Percentiles rank a stretch among this genome's conserved stretches.
Evolutionary conservation across 2,888 invertebrate genomes (phyloP).

Genomic region (Rhorus exstirpatorius): DNA sequence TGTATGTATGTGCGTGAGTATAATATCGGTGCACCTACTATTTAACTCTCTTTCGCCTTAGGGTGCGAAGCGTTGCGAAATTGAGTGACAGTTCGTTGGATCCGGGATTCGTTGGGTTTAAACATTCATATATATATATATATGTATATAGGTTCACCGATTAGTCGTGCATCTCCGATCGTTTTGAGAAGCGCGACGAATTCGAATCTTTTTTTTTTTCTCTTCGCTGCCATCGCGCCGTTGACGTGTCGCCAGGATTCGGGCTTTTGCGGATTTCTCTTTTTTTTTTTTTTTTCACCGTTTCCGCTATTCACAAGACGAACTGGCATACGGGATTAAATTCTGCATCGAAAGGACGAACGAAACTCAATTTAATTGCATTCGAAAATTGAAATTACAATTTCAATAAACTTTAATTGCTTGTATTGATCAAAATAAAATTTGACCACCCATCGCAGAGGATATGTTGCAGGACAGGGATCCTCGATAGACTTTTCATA

Average conservation of each 20-base stretch:
- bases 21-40: constrained; percentile 30
- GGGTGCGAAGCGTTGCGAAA: constrained; percentile 71
- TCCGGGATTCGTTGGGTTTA: constrained; percentile 43
- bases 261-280: constrained; percentile 31
- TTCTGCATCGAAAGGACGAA: constrained; percentile 4
- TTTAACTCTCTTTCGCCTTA: constrained; percentile 41
- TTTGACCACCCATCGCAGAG: constrained; percentile 15
- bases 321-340: constrained; percentile 38
- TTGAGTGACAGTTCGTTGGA: constrained; percentile 69
- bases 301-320: constrained; percentile 45
- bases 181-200: constrained; percentile 59
- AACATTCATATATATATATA: constrained; percentile 4
- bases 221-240: background rate
- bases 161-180: constrained; percentile 66
- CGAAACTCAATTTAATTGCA: constrained; percentile 4
- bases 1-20: background rate
- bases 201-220: constrained; percentile 25
- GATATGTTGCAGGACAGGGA: too few relatives aligned
- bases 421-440: too few relatives aligned
- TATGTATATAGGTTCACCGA: constrained; percentile 33
- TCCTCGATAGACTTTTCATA: too few relatives aligned
- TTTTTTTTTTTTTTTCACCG: constrained; percentile 30
- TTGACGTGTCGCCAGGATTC: constrained; percentile 16
- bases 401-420: too few relatives aligned
- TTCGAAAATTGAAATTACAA: constrained; percentile 14